Conservation (phyloP, 2,888 invertebrate genomes). For the Metalampra italica region DNA sequence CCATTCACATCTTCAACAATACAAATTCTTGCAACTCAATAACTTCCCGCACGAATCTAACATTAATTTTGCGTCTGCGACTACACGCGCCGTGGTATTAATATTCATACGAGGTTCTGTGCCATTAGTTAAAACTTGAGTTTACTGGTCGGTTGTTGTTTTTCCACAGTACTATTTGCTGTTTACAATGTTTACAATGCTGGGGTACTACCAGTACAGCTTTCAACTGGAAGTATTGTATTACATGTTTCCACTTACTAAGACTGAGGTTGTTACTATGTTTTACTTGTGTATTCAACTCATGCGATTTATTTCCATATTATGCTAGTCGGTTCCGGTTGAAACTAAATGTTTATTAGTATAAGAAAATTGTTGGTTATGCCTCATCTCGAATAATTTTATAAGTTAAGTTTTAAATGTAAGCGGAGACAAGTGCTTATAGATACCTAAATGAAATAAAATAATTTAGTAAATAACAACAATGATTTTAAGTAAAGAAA, state of each 20-base stretch:
- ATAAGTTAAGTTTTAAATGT: too few relatives aligned
- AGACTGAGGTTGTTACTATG: conserved; percentile 40
- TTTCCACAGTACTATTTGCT: conserved; percentile 40
- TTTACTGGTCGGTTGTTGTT: conserved; percentile 42
- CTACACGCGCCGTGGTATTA: conserved; percentile 37
- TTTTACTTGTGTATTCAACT: conserved; percentile 42
- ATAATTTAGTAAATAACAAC: too few relatives aligned
- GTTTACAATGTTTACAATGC: conserved; percentile 47
- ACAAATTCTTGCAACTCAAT: conserved; percentile 9
- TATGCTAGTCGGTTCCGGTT: neutral
- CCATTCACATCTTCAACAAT: conserved; percentile 4
- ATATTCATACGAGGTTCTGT: conserved; percentile 53
- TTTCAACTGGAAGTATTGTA: conserved; percentile 57
- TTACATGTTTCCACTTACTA: conserved; percentile 48
- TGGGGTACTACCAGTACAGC: conserved; percentile 45
- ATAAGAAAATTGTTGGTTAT: neutral
- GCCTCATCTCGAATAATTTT: too few relatives aligned
- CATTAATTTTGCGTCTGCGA: conserved; percentile 34
- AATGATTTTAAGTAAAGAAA: too few relatives aligned
- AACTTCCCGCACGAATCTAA: conserved; percentile 18
- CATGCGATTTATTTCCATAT: conserved; percentile 34
- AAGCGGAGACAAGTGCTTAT: too few relatives aligned
- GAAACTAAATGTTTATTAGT: neutral
- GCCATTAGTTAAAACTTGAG: conserved; percentile 47
- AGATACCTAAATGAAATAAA: too few relatives aligned